Evolutionary conservation across 2,888 invertebrate species (phyloP).

Genomic region (Pristionchus mayeri): DNA sequence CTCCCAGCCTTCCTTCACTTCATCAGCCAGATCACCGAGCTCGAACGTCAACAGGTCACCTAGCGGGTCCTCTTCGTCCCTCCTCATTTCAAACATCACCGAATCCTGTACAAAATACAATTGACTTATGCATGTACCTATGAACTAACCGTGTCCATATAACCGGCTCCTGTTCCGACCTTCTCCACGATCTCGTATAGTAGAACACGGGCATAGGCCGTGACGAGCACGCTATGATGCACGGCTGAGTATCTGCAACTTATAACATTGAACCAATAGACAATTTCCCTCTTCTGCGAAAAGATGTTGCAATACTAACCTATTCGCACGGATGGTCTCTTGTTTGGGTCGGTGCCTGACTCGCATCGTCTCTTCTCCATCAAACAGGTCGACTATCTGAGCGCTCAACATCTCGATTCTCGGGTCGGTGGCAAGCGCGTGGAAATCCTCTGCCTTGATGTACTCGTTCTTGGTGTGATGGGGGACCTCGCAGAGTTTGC

Average conservation of each 20-base stretch:
- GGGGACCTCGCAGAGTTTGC: background rate
- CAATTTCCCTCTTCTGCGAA: background rate
- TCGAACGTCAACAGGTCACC: background rate
- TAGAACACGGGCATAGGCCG: background rate
- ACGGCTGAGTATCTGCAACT: background rate
- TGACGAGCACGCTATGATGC: background rate
- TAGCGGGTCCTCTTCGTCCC: background rate
- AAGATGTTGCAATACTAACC: background rate
- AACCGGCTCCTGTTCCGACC: background rate
- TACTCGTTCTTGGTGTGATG: background rate
- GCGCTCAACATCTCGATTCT: background rate
- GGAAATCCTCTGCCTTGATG: background rate
- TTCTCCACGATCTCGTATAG: background rate
- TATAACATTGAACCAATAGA: background rate
- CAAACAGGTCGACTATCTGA: rapidly evolving
- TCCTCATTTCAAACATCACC: background rate
- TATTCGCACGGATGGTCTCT: background rate
- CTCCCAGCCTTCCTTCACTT: background rate
- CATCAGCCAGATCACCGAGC: background rate
- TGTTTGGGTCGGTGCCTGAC: background rate
- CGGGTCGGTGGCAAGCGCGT: no score
- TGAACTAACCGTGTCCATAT: slow-evolving; percentile 14
- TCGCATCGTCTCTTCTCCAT: background rate
- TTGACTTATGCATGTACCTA: background rate
- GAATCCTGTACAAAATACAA: background rate